Evolutionary conservation across 2,797 vertebrate genomes (phyloP).

Genomic region (Prunella strophiata): DNA sequence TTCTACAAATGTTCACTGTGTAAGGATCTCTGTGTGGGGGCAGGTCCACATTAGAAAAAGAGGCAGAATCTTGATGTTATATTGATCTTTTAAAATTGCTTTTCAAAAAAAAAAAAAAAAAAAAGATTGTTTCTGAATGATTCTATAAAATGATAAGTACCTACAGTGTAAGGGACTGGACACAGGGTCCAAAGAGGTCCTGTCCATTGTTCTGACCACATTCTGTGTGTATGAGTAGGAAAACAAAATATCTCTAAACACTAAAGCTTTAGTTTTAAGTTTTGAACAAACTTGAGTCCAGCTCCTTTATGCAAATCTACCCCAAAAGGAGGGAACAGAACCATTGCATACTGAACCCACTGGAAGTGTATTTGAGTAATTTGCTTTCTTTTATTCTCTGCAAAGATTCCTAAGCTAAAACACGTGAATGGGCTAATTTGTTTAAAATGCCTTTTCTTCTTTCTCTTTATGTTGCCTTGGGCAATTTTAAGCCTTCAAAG

Average conservation of each 20-base stretch:
- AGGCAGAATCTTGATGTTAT: not conserved
- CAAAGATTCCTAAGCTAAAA: not conserved
- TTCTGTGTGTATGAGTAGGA: not conserved
- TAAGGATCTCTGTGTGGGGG: not conserved
- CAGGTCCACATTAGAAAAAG: not conserved
- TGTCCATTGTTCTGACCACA: not conserved
- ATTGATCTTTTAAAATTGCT: not conserved
- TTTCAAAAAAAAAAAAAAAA: not conserved
- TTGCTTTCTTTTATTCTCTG: not conserved
- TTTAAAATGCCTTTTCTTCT: constrained; percentile 30
- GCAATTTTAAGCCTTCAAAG: constrained; percentile 35
- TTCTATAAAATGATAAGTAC: not conserved
- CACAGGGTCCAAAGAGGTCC: not conserved
- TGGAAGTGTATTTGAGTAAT: not conserved
- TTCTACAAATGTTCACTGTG: not conserved
- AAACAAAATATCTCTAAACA: not conserved
- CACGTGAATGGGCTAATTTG: constrained; percentile 11
- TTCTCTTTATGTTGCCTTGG: constrained; percentile 14
- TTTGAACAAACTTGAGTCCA: not conserved
- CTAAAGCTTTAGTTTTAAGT: not conserved
- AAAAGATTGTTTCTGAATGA: not conserved
- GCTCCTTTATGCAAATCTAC: not conserved
- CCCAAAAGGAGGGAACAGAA: not conserved
- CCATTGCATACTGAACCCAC: not conserved
- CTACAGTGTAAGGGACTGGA: not conserved